Base-by-base conservation (phyloP, 1,140 invertebrate genomes). In the Drosophila paulistorum region DNA sequence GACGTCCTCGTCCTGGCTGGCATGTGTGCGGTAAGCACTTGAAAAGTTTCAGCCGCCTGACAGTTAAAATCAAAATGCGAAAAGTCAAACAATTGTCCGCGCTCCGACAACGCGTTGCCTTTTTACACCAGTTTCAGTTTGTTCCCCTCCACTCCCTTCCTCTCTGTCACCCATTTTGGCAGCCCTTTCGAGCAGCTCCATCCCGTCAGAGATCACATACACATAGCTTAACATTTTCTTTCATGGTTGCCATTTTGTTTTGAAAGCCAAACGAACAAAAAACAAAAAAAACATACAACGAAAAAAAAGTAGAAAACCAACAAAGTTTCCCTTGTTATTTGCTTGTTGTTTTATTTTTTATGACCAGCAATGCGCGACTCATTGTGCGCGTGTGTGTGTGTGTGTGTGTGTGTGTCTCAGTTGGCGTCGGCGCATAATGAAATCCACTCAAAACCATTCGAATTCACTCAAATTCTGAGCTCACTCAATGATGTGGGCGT, bases 161-260 rank as follows among this genome's bases (percentile, higher is more conserved):
- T 65, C 48, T 58, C 7, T 23, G 13, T 42, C 39, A 9, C 45
- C 5, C 37, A 11, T 30, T 37, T 37, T 9, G 35, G 35, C 35
- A 37, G 48, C 39, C 35, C 17, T 63, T 26, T 65, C 39, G 33
- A 51, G 6, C 26, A 23, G 3, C 45, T 17, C 45, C 45, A 17
- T 48, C 45, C 45, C 45, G 45, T 51, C 45, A 51, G n/a, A 51
- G 45, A 51, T 51, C 45, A 20, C 17, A 51, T 51, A 51, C 57
- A 54, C 51, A 67, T 59, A 67, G 68, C 65, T 63, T 64, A 70
- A 78, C 73, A 77, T 80, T 80, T 69, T 62, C 69, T 61, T 79
- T 82, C 79, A 82, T 86, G 82, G 82, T 86, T 86, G 82, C 83
- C 82, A 86, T 86, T 86, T 86, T 86, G 82, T 86, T 86, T 86